Base-by-base conservation (phyloP, 92 coral and sea anemone genomes). In the Epizoanthus fatuus region DNA sequence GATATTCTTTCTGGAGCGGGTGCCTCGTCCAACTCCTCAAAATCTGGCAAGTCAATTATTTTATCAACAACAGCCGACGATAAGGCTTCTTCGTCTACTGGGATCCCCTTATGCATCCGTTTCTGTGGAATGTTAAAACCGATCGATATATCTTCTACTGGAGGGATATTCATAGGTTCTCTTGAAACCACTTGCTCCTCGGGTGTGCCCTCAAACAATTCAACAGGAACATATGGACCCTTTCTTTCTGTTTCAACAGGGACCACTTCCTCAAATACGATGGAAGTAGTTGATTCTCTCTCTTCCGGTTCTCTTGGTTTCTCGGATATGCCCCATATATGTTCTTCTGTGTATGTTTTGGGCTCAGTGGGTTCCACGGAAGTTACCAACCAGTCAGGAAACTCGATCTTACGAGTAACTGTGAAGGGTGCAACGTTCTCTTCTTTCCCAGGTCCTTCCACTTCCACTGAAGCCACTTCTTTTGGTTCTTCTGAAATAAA, bases 401-500 rank as follows among this genome's bases (percentile, higher is more conserved):
- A 37, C 44, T 66, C 72, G 11, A 66, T 14, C 40, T 37, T 66
- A 0, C 47, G 6, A 13, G 44, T 14, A 37, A 66, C 49, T 0
- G 72, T 37, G 7, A 17, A 32, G 2, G 72, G 49, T 2, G 45
- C 15, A 63, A 63, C 1, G 4, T 13, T 63, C 37, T 63, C 39
- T 37, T 63, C 69, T 20, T 63, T 29, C 2, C 53, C 53, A 49
- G 53, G 53, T 49, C 10, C 53, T 49, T 8, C 53, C 13, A 8
- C 53, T 1, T 49, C 53, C 14, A 1, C 53, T 49, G 7, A 1
- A 8, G 2, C 52, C 10, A 47, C 63, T 40, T 84, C 38, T 1
- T 69, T 4, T 5, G 92, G 89, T 59, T 83, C 73, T 63, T 89
- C 59, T 55, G 84, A 84, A 25, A 87, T 87, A 49, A 25, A 88